Conservation (phyloP, 2,113 vertebrate species). For the Todiramphus chloris region DNA sequence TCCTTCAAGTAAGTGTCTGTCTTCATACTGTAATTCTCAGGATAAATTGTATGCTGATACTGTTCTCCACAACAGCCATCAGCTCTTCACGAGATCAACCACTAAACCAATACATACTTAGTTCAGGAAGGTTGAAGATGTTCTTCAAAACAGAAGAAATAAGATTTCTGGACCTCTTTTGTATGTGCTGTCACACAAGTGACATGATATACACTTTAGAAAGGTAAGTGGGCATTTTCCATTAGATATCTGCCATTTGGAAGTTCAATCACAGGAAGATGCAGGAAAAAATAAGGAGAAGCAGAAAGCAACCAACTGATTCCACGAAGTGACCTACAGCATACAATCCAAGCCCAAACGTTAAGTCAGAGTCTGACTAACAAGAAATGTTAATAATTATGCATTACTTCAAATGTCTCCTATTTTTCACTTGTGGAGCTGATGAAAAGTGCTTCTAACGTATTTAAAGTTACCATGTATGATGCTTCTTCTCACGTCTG, state of each 20-base stretch:
- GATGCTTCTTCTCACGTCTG: not conserved
- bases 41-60: accelerated
- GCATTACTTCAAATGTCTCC: not conserved
- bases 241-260: not conserved
- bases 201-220: not conserved
- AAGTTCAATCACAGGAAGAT: not conserved
- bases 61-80: not conserved
- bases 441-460: not conserved
- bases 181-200: not conserved
- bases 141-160: not conserved
- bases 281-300: not conserved
- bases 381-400: not conserved
- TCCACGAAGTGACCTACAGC: not conserved
- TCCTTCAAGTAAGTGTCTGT: not conserved
- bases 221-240: not conserved
- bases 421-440: not conserved
- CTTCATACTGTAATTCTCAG: not conserved
- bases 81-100: not conserved
- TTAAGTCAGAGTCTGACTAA: not conserved
- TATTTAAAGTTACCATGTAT: not conserved
- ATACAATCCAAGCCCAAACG: not conserved
- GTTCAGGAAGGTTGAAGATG: not conserved
- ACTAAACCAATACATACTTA: not conserved
- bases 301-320: not conserved
- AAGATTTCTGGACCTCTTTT: not conserved